phyloP scores from a whole-genome alignment of 2,888 invertebrate species.

The Perizoma flavofasciatum region DNA sequence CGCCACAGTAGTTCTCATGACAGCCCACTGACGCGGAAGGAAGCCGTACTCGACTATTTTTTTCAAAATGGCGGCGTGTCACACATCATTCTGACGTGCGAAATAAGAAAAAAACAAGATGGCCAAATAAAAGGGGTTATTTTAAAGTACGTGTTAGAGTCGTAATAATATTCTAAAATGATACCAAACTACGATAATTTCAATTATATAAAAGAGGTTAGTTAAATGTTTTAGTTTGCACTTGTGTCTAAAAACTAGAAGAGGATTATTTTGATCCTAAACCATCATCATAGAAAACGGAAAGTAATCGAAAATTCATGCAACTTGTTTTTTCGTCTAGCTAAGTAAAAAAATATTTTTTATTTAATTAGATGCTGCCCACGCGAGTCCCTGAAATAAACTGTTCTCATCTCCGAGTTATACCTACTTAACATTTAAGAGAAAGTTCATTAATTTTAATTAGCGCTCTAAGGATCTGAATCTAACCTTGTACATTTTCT shows the following conservation, averaged over 20 bases:
- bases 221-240: slow-evolving; percentile 35
- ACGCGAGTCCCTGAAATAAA: slow-evolving; percentile 3
- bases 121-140: slow-evolving; percentile 56
- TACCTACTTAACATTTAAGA: slow-evolving; percentile 14
- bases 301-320: too few species aligned
- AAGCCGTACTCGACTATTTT: slow-evolving; percentile 78
- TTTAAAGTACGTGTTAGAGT: slow-evolving; percentile 32
- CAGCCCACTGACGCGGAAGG: slow-evolving; percentile 79
- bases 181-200: too few species aligned
- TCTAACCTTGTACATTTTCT: slow-evolving; percentile 33
- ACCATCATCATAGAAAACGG: background rate
- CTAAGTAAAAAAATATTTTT: slow-evolving; percentile 8
- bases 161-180: too few species aligned
- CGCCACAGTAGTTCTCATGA: slow-evolving; percentile 78
- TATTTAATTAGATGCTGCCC: slow-evolving; percentile 5
- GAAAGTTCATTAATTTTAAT: slow-evolving; percentile 28
- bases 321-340: background rate
- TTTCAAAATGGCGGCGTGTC: slow-evolving; percentile 82
- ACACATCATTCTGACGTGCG: slow-evolving; percentile 71
- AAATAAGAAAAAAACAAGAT: slow-evolving; percentile 73
- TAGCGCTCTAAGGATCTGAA: slow-evolving; percentile 16
- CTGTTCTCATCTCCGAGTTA: slow-evolving; percentile 15
- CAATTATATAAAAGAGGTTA: slow-evolving; percentile 36
- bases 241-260: slow-evolving; percentile 1
- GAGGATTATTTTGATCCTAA: background rate